A percentile compares a stretch with the other conserved stretches of the same genome.
phyloP scores from a whole-genome alignment of 2,113 vertebrate species.

The Varanus komodoensis region DNA sequence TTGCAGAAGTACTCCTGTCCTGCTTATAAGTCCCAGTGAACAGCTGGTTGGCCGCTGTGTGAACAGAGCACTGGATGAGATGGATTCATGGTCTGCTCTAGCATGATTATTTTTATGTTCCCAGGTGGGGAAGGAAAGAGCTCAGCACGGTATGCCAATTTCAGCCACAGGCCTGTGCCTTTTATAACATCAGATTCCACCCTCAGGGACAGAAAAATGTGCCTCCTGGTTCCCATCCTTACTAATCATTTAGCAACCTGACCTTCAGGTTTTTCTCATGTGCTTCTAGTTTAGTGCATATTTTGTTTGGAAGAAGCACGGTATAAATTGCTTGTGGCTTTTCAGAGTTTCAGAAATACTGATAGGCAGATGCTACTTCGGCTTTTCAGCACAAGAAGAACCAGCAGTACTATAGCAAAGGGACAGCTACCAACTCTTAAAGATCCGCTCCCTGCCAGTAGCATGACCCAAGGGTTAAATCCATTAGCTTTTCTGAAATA shows the following conservation, averaged over 20 bases:
- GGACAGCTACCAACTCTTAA: neutral
- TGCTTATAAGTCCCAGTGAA: too few relatives aligned
- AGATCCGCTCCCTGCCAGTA: neutral
- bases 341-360: neutral
- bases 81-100: too few relatives aligned
- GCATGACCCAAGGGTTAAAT: neutral
- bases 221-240: neutral
- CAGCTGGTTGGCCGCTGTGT: too few relatives aligned
- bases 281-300: neutral
- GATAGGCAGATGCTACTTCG: neutral
- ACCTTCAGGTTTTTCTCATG: neutral
- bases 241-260: neutral
- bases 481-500: neutral
- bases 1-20: too few relatives aligned
- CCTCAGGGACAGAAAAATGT: neutral
- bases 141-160: too few relatives aligned
- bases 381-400: constrained; percentile 14
- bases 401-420: neutral
- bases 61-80: too few relatives aligned
- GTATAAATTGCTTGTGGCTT: neutral
- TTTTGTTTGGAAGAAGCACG: neutral
- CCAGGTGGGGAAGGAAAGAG: neutral
- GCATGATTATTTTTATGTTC: neutral
- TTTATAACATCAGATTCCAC: neutral
- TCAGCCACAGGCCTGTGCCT: neutral